Evolutionary conservation across 2,113 vertebrate genomes (phyloP).

Genomic region (Brachionichthys hirsutus): DNA sequence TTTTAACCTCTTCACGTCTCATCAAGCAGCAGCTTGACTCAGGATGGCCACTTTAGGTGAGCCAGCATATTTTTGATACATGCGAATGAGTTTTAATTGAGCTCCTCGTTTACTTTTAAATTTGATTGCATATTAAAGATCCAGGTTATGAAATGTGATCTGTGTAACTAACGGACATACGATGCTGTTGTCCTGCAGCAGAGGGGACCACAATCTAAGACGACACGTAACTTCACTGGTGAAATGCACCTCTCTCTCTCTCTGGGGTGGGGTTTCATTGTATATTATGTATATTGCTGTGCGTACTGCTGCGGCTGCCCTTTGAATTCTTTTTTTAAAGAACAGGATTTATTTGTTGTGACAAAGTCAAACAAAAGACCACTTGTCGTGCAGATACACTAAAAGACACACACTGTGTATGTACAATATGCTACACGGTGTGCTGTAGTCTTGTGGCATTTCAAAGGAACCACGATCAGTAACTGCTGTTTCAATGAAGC

Average conservation of each 20-base stretch:
- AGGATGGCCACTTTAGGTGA: not conserved
- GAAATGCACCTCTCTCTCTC: too few species aligned
- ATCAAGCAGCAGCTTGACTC: too few species aligned
- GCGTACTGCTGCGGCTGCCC: conserved; percentile 29
- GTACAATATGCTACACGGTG: conserved; percentile 7
- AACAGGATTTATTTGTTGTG: conserved; percentile 8
- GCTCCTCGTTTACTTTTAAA: conserved; percentile 18
- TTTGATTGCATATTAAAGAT: conserved; percentile 19
- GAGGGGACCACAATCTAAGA: too few species aligned
- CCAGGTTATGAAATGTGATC: too few species aligned
- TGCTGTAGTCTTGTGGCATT: conserved; percentile 1
- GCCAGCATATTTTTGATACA: conserved; percentile 4
- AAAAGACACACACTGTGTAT: conserved; percentile 18
- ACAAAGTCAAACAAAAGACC: conserved; percentile 29
- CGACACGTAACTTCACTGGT: too few species aligned
- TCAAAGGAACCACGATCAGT: conserved; percentile 19
- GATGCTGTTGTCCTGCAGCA: conserved; percentile 5
- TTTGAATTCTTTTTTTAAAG: not conserved
- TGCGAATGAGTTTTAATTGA: conserved; percentile 15
- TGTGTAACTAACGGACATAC: too few species aligned
- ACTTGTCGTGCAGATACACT: conserved; percentile 24
- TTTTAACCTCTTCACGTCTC: too few species aligned
- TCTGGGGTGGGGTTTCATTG: too few species aligned
- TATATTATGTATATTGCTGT: conserved; percentile 62
- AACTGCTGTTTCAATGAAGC: conserved; percentile 10